Conservation (phyloP, 64 coral and sea anemone species). For the Dendrophyllia cribrosa region DNA sequence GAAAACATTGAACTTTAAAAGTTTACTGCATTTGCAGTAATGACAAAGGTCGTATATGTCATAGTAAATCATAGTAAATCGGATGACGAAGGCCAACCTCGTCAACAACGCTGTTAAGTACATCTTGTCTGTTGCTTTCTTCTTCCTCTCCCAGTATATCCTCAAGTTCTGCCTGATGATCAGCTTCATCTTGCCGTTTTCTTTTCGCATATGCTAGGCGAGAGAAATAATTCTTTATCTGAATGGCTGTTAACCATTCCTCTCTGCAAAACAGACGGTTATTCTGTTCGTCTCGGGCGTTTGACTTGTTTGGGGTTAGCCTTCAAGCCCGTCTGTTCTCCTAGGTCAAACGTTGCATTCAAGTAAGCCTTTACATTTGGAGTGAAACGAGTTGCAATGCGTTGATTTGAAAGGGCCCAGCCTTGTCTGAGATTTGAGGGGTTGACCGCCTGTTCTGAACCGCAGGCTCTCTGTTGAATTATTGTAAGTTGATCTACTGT, state of each 20-base stretch:
- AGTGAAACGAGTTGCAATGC: not conserved
- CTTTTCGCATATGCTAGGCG: constrained; percentile 7
- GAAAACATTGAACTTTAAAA: not conserved
- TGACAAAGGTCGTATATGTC: not conserved
- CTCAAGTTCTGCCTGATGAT: constrained; percentile 17
- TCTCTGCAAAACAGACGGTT: constrained; percentile 25
- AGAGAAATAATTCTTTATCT: not conserved
- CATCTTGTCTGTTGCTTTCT: not conserved
- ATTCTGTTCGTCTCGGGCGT: constrained; percentile 41
- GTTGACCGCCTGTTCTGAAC: not conserved
- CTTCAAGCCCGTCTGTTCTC: constrained; percentile 21
- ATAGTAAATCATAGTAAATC: not conserved
- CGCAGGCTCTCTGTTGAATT: not conserved
- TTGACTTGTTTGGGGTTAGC: constrained; percentile 19
- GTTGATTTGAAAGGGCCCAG: constrained; percentile 34
- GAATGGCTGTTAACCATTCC: not conserved
- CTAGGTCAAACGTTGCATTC: constrained; percentile 16
- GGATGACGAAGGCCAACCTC: constrained; percentile 26
- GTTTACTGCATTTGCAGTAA: not conserved
- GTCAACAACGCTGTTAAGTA: constrained; percentile 13
- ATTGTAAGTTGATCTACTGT: not conserved
- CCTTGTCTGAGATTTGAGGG: constrained; percentile 5
- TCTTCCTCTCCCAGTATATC: not conserved
- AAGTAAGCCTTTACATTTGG: constrained; percentile 36
- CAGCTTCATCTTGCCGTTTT: constrained; percentile 15